phyloP scores from a whole-genome alignment of 2,113 vertebrate species.

The Eudyptes chrysolophus region DNA sequence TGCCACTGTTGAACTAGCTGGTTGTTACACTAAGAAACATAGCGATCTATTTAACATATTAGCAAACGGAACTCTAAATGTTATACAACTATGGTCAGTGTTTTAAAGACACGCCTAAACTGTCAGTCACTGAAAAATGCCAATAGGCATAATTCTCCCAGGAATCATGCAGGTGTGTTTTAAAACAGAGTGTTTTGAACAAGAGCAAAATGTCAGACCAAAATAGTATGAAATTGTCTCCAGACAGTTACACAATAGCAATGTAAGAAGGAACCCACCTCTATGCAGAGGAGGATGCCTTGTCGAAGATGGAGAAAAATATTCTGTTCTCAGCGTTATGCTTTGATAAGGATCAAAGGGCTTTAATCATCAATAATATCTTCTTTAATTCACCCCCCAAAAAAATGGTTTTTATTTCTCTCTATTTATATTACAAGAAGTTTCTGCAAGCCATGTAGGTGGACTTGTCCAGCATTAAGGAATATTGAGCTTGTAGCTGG shows the following conservation, averaged over 20 bases:
- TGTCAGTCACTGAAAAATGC: slow-evolving; percentile 14
- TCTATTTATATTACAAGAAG: neutral
- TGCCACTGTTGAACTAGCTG: neutral
- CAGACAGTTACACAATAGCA: neutral
- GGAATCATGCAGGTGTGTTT: neutral
- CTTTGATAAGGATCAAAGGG: neutral
- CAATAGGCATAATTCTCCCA: neutral
- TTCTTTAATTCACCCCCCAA: neutral
- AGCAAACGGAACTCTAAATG: neutral
- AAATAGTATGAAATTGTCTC: slow-evolving; percentile 25
- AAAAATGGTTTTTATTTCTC: neutral
- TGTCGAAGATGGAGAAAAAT: neutral
- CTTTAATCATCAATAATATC: neutral
- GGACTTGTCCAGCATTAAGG: neutral
- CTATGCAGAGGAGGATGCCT: neutral
- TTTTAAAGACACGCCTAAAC: slow-evolving; percentile 3
- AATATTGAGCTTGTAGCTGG: neutral
- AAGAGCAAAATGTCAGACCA: slow-evolving; percentile 39
- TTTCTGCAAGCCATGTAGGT: neutral
- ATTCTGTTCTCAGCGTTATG: neutral
- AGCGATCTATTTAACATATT: neutral
- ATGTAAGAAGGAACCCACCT: neutral
- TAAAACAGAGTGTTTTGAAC: neutral
- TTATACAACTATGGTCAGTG: neutral
- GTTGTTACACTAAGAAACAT: neutral